Evolutionary conservation across 2,113 vertebrate genomes (phyloP), one percentile per base, ranked within the genome.

Genomic region (Pollachius pollachius): DNA sequence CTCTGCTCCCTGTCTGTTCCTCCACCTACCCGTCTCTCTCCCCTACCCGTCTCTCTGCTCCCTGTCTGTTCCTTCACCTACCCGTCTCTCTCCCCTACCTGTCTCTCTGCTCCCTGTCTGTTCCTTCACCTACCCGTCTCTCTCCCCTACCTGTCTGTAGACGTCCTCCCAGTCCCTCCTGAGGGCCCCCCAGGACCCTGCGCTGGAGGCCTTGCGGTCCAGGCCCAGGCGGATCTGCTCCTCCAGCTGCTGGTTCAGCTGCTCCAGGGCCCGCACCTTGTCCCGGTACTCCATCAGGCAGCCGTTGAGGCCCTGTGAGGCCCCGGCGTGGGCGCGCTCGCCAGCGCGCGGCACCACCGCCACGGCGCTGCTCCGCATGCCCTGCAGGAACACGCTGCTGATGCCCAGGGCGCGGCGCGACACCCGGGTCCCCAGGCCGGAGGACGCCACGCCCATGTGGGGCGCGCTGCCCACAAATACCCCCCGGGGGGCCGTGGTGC

Each of bases 311-410:
- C 90, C 92, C 7, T 92, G 91, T 0, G 79, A 59, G 0, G 90
- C 80, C 5, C 13, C 71, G 0, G 82, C 82, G n/a, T 48, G 41
- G 41, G 83, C 80, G 70, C 88, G 89, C 5, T 93, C 94, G 48
- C 92, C 71, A 8, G 82, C 86, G 0, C 88, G 85, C 37, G 91
- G 74, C 1, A 94, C 68, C 0, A 92, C 89, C 0, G 94, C 84
- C 0, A 85, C 75, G 0, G 92, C 81, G 56, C 91, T 94, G 89
- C 94, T 96, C 81, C 94, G 89, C 62, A 97, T 87, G 0, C 95
- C 94, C 80, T 97, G 96, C 52, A 98, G 86, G 88, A 97, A 97
- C 71, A 98, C 92, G 13, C 95, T 97, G 91, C 95, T 98, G 85
- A 98, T 95, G 69, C 96, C 94, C 82, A 99, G 88, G 52, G 95